A percentile compares a stretch with the other conserved stretches of the same genome.
Evolutionary conservation across 2,797 vertebrate species (phyloP).

Genomic region (Sebastes trivittatus): DNA sequence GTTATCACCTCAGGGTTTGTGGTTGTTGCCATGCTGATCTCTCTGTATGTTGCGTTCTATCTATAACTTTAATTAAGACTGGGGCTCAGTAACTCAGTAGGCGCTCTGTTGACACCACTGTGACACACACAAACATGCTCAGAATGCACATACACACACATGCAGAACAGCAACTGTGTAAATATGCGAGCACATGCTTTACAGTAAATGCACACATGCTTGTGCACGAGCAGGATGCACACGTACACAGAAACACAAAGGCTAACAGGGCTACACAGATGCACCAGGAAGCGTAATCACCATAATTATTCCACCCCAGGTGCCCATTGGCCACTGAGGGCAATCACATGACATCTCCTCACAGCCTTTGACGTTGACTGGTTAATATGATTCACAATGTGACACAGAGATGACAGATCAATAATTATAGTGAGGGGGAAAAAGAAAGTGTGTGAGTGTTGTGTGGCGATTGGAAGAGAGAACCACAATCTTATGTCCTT

Average conservation of each 20-base stretch:
- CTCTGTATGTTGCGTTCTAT: conserved; percentile 53
- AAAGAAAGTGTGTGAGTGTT: conserved; percentile 1
- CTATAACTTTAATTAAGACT: conserved; percentile 67
- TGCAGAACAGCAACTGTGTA: neutral
- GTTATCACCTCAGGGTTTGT: conserved; percentile 27
- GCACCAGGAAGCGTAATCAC: conserved; percentile 51
- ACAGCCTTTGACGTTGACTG: conserved; percentile 50
- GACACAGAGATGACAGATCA: conserved; percentile 44
- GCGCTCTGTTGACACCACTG: conserved; percentile 52
- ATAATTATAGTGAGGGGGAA: conserved; percentile 43
- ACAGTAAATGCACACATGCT: neutral
- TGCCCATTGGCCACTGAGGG: conserved; percentile 34
- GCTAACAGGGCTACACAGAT: conserved; percentile 48
- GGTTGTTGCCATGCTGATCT: conserved; percentile 49
- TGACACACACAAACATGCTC: conserved; percentile 16
- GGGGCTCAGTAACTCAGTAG: conserved; percentile 39
- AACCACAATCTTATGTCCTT: neutral
- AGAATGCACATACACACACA: neutral
- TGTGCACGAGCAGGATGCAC: neutral
- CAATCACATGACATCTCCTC: conserved; percentile 51
- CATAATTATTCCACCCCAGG: conserved; percentile 52
- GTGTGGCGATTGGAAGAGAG: neutral
- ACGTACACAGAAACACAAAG: conserved; percentile 27
- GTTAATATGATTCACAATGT: conserved; percentile 48
- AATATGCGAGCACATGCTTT: neutral